Base-by-base conservation (phyloP, 2,888 invertebrate species). In the Tuta absoluta region DNA sequence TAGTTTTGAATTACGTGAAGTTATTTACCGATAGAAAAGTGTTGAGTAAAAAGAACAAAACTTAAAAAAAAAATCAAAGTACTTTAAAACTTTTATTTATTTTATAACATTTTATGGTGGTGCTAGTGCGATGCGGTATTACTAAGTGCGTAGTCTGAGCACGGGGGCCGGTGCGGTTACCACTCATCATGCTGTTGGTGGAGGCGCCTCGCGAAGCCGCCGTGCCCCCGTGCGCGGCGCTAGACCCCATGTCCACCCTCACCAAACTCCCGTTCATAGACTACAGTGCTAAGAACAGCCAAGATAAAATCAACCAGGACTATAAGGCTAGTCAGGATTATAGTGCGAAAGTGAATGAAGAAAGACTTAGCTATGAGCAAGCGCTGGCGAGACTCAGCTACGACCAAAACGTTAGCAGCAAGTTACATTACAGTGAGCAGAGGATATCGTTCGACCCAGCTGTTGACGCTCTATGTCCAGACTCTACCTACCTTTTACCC, bases 141-240 rank as follows among this genome's bases (percentile, higher is more conserved):
- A 33, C 33, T 33, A 75, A 85, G 80, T 81, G 74, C 75, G 75
- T 78, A 72, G 75, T 74, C 80, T 79, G 76, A 72, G 74, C 48
- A 38, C 77, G 76, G 78, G 77, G 75, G 75, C 80, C 77, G 84
- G 81, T 87, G 89, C 88, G 84, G 87, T 33, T 5, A 4, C 33
- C 8, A 83, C 86, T 85, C 92, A 88, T 93, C 86, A 95, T 95
- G 95, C 95, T 95, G 86, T 93, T 95, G 82, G 95, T 95, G 88
- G 95, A 95, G 93, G 91, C 94, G 79, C 94, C 94, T 78, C 93
- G 94, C 84, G 95, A 95, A 91, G 94, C 95, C 83, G 95, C 95
- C 88, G 95, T 95, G 86, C 89, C 89, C 70, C 86, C 89, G 82
- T 87, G 87, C 82, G 84, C 84, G 83, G 85, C 85, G 78, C 75